Evolutionary conservation across 2,888 invertebrate genomes (phyloP).

Genomic region (Kuschelorhynchus macadamiae): DNA sequence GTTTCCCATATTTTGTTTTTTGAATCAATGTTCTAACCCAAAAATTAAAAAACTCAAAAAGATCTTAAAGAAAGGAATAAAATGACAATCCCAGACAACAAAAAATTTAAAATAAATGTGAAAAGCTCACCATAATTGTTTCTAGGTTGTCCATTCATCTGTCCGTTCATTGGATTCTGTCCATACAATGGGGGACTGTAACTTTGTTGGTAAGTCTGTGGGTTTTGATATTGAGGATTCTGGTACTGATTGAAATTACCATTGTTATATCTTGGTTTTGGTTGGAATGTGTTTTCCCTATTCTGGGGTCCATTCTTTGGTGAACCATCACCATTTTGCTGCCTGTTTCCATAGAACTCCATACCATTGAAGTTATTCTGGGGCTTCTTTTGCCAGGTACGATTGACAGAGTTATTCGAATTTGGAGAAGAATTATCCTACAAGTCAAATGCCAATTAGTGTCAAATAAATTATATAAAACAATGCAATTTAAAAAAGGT

Average conservation of each 20-base stretch:
- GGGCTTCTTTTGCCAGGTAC: slow-evolving; percentile 65
- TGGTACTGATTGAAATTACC: slow-evolving; percentile 70
- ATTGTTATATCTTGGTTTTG: slow-evolving; percentile 74
- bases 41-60: no score
- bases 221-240: slow-evolving; percentile 68
- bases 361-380: slow-evolving; percentile 73
- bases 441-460: slow-evolving; percentile 4
- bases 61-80: no score
- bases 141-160: slow-evolving; percentile 50
- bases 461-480: no score
- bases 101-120: no score
- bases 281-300: slow-evolving; percentile 70
- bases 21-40: no score
- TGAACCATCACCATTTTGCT: slow-evolving; percentile 55
- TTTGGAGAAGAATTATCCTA: slow-evolving; percentile 69
- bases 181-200: slow-evolving; percentile 61
- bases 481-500: no score
- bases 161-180: slow-evolving; percentile 55
- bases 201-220: slow-evolving; percentile 59
- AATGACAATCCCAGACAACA: no score
- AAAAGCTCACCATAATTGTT: slow-evolving; percentile 57
- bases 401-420: slow-evolving; percentile 65
- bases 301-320: slow-evolving; percentile 55
- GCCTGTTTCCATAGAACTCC: slow-evolving; percentile 69
- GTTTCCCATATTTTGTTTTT: no score